Conservation (phyloP, 2,113 vertebrate species). For the Brachypteracias leptosomus region DNA sequence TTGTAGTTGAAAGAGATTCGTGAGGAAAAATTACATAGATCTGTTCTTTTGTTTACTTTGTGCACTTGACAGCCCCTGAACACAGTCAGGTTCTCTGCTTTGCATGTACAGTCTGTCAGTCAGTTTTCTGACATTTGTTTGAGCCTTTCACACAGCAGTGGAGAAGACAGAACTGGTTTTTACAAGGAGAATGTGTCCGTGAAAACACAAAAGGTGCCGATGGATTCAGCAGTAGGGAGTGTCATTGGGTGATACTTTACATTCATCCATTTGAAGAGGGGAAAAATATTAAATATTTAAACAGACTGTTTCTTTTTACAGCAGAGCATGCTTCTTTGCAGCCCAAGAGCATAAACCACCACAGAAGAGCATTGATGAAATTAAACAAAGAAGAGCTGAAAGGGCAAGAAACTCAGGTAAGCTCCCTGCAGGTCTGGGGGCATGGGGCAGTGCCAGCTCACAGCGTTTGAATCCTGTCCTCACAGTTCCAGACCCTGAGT, state of each 20-base stretch:
- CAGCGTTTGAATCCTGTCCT: background rate
- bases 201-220: background rate
- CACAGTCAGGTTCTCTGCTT: background rate
- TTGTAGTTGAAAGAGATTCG: background rate
- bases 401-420: background rate
- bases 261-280: background rate
- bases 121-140: constrained; percentile 35
- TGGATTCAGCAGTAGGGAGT: background rate
- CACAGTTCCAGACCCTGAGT: background rate
- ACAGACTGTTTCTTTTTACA: background rate
- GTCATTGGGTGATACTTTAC: background rate
- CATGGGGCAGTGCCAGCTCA: background rate
- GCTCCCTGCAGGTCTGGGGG: background rate
- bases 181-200: background rate
- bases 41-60: constrained; percentile 39
- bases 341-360: background rate
- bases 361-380: background rate
- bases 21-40: constrained; percentile 37
- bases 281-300: background rate
- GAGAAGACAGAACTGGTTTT: background rate
- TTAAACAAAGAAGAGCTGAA: background rate
- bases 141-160: background rate
- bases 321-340: background rate
- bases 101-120: constrained; percentile 44
- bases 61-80: constrained; percentile 41